These are phyloP conservation scores for Macaria liturata DNA, from an alignment of 2,888 invertebrate genomes.

Conservation along the genomic window DNA sequence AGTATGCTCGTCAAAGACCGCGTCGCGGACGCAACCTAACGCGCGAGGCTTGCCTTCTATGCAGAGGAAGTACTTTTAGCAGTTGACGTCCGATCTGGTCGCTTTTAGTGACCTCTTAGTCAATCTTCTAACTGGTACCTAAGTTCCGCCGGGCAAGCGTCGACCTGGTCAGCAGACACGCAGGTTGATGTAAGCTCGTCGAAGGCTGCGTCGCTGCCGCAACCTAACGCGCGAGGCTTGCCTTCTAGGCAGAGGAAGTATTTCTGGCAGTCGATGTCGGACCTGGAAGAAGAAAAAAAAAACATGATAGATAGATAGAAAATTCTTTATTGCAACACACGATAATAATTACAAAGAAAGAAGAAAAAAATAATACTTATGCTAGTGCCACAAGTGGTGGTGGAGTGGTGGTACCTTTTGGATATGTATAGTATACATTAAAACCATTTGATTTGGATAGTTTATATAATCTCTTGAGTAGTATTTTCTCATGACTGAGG, in stretches of 20 bases:
- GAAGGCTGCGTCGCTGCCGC: constrained; percentile 90
- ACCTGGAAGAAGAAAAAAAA: constrained; percentile 59
- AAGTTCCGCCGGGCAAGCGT: constrained; percentile 84
- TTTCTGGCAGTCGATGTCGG: constrained; percentile 87
- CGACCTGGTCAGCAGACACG: constrained; percentile 90
- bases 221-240: constrained; percentile 88
- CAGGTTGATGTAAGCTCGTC: constrained; percentile 89
- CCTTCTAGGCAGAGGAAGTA: constrained; percentile 91
- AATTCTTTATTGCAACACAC: too few relatives aligned
- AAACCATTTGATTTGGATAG: too few relatives aligned
- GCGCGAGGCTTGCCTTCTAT: constrained; percentile 88
- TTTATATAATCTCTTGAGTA: too few relatives aligned
- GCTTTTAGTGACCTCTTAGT: too few relatives aligned
- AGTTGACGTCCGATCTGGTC: constrained; percentile 84
- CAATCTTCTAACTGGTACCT: constrained; percentile 29
- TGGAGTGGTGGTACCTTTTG: too few relatives aligned
- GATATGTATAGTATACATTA: too few relatives aligned
- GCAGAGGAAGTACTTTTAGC: constrained; percentile 92
- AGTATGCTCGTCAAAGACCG: constrained; percentile 89
- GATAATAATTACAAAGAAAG: too few relatives aligned
- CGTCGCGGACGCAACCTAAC: constrained; percentile 89
- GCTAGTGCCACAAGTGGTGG: too few relatives aligned
- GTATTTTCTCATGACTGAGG: too few relatives aligned
- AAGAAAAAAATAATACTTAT: too few relatives aligned
- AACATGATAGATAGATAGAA: too few relatives aligned